phyloP scores from a whole-genome alignment of 2,888 invertebrate species.

The Adelphocoris suturalis region DNA sequence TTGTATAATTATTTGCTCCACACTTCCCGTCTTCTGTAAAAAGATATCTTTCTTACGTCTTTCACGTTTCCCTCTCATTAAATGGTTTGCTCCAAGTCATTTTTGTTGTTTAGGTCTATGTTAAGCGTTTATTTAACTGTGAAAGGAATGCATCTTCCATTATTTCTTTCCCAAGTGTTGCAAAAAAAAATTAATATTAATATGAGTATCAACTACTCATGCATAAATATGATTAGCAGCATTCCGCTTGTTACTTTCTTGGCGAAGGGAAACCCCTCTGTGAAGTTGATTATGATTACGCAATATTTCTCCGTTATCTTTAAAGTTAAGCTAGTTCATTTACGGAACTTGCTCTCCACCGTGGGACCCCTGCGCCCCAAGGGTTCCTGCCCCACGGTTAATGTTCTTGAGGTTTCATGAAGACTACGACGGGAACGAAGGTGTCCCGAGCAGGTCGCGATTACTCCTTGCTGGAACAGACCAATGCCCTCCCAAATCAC shows the following conservation, averaged over 20 bases:
- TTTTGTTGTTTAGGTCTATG: too few relatives aligned
- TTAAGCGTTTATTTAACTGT: too few relatives aligned
- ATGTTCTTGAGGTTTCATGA: conserved; percentile 27
- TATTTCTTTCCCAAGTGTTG: too few relatives aligned
- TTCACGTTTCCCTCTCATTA: too few relatives aligned
- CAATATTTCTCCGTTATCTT: conserved; percentile 21
- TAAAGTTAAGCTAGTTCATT: conserved; percentile 2
- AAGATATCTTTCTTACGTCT: too few relatives aligned
- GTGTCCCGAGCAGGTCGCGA: conserved; percentile 34
- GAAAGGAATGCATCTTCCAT: too few relatives aligned
- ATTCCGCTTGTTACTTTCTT: not conserved
- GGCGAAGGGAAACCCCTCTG: not conserved
- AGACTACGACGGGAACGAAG: conserved; percentile 13
- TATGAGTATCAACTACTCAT: too few relatives aligned
- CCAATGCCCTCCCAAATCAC: conserved; percentile 52
- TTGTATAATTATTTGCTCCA: too few relatives aligned
- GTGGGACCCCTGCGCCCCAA: not conserved
- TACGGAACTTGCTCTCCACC: not conserved
- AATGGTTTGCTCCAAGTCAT: too few relatives aligned
- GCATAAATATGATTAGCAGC: too few relatives aligned
- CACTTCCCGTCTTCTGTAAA: too few relatives aligned
- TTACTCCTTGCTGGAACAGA: not conserved
- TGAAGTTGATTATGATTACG: not conserved
- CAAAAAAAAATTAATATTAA: too few relatives aligned
- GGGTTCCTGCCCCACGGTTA: conserved; percentile 41